These are phyloP conservation scores for Volucella inflata DNA, from an alignment of 2,888 invertebrate species.

Conservation along the genomic window DNA sequence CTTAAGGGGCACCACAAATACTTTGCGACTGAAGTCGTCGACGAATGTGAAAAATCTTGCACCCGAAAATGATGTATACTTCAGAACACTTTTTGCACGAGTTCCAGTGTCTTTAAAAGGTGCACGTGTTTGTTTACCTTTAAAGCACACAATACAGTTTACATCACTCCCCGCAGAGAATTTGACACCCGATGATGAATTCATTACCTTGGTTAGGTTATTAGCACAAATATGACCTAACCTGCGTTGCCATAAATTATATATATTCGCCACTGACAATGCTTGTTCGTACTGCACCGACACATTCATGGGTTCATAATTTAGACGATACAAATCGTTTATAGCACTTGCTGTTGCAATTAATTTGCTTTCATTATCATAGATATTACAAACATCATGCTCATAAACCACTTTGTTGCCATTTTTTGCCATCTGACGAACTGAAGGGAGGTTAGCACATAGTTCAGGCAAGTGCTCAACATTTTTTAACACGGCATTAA, in stretches of 20 bases:
- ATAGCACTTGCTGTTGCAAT: slow-evolving; percentile 56
- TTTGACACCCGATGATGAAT: slow-evolving; percentile 52
- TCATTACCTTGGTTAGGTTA: slow-evolving; percentile 55
- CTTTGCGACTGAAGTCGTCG: slow-evolving; percentile 77
- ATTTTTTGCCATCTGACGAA: slow-evolving; percentile 66
- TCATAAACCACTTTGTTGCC: slow-evolving; percentile 74
- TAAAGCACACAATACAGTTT: slow-evolving; percentile 74
- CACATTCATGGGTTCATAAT: slow-evolving; percentile 51
- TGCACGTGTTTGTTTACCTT: slow-evolving; percentile 76
- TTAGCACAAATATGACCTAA: slow-evolving; percentile 76
- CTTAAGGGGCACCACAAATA: slow-evolving; percentile 61
- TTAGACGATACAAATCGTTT: slow-evolving; percentile 62
- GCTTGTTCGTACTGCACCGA: slow-evolving; percentile 12
- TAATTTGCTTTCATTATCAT: slow-evolving; percentile 43
- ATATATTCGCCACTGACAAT: slow-evolving; percentile 15
- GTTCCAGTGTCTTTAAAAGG: slow-evolving; percentile 70
- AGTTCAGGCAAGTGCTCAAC: slow-evolving; percentile 52
- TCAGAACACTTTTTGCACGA: slow-evolving; percentile 76
- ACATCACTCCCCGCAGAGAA: slow-evolving; percentile 47
- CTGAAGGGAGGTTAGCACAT: slow-evolving; percentile 60
- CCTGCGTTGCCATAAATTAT: slow-evolving; percentile 76
- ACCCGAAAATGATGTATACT: slow-evolving; percentile 78
- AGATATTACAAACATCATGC: slow-evolving; percentile 65
- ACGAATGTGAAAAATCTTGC: slow-evolving; percentile 80
- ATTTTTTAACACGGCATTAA: slow-evolving; percentile 43